These are phyloP conservation scores for Myxocyprinus asiaticus DNA, from an alignment of 2,113 vertebrate genomes.

Conservation along the genomic window DNA sequence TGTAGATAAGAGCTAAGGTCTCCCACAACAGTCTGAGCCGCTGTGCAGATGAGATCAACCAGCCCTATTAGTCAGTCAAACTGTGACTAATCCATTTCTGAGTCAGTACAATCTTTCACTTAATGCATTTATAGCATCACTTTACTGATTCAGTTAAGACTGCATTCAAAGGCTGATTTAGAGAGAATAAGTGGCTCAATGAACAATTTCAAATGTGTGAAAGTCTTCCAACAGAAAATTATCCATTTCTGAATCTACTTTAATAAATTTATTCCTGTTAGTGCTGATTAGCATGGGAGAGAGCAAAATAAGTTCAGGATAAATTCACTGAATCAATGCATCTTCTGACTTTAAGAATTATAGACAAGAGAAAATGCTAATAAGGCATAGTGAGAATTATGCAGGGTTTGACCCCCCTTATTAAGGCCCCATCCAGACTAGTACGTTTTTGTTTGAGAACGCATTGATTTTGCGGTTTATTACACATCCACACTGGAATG, in stretches of 20 bases:
- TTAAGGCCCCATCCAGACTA: too few relatives aligned
- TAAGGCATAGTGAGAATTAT: neutral
- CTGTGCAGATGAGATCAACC: slow-evolving; percentile 28
- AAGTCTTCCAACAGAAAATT: slow-evolving; percentile 29
- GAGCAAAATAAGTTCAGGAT: slow-evolving; percentile 13
- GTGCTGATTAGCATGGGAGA: slow-evolving; percentile 17
- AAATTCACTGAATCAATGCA: slow-evolving; percentile 14
- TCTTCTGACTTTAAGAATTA: neutral
- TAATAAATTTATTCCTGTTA: slow-evolving; percentile 18
- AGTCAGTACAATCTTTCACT: neutral
- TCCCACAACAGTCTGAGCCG: neutral
- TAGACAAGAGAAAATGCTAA: slow-evolving; percentile 20
- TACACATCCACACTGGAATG: too few relatives aligned
- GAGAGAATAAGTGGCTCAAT: slow-evolving; percentile 23
- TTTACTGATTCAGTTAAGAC: slow-evolving; percentile 15
- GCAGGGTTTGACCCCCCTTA: too few relatives aligned
- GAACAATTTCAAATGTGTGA: slow-evolving; percentile 32
- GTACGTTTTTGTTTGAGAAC: too few relatives aligned
- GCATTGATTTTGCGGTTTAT: too few relatives aligned
- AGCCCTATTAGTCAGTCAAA: slow-evolving; percentile 19
- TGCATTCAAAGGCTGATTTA: slow-evolving; percentile 12
- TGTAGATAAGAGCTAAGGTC: neutral
- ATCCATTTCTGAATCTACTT: slow-evolving; percentile 8
- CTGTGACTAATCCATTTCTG: slow-evolving; percentile 35
- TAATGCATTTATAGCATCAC: slow-evolving; percentile 18